These are phyloP conservation scores for Drosophila seclusa DNA, from an alignment of 2,888 invertebrate genomes.

Conservation along the genomic window DNA sequence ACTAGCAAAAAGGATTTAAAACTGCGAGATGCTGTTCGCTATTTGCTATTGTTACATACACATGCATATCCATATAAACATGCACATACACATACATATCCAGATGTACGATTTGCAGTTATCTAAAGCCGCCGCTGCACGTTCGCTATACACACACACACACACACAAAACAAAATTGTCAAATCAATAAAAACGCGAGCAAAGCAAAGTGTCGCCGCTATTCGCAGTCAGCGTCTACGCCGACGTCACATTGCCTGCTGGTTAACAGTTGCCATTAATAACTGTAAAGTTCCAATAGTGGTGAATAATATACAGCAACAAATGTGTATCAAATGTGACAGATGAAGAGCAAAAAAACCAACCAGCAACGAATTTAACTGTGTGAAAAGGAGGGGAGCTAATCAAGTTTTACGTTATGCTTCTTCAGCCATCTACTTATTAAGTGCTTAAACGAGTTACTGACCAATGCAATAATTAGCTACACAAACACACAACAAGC, in stretches of 20 bases:
- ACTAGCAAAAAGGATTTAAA: conserved; percentile 55
- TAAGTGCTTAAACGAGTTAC: conserved; percentile 43
- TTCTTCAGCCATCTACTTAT: conserved; percentile 9
- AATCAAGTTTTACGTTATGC: neutral
- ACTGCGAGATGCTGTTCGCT: conserved; percentile 46
- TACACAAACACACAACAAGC: neutral
- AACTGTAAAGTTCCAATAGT: conserved; percentile 47
- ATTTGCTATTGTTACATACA: conserved; percentile 37
- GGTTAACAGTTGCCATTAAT: conserved; percentile 42
- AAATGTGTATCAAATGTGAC: conserved; percentile 13
- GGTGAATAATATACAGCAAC: conserved; percentile 20
- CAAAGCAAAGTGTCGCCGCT: conserved; percentile 49
- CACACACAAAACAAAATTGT: conserved; percentile 41
- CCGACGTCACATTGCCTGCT: conserved; percentile 14
- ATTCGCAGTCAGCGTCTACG: conserved; percentile 17
- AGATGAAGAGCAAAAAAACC: conserved; percentile 11
- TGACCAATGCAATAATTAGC: conserved; percentile 63
- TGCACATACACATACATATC: neutral
- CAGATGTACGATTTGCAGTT: conserved; percentile 44
- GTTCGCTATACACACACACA: conserved; percentile 9
- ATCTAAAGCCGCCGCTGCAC: conserved; percentile 49
- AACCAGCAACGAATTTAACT: conserved; percentile 12
- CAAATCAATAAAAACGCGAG: conserved; percentile 67
- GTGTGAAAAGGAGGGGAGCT: conserved; percentile 8
- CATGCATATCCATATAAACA: conserved; percentile 7